Percentiles rank a stretch among this genome's conserved stretches.
Evolutionary conservation across 2,113 vertebrate species (phyloP).

Genomic region (Pollachius pollachius): DNA sequence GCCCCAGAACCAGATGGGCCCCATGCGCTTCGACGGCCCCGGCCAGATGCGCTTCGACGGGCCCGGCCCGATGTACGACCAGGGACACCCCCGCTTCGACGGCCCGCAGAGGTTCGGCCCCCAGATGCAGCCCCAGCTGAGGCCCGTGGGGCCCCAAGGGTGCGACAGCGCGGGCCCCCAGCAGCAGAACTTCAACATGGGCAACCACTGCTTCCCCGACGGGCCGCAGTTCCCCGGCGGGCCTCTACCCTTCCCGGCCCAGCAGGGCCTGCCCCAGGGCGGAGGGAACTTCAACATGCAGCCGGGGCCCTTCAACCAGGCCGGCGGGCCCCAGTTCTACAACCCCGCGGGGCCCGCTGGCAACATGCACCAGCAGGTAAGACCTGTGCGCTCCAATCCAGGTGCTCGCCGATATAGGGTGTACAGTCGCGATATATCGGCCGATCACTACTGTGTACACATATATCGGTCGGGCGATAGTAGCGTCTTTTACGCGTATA

Average conservation of each 20-base stretch:
- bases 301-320: conserved; percentile 63
- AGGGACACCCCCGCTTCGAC: conserved; percentile 75
- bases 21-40: conserved; percentile 73
- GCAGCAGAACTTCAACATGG: conserved; percentile 73
- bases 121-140: conserved; percentile 66
- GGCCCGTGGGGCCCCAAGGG: conserved; percentile 61
- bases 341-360: conserved; percentile 76
- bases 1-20: conserved; percentile 61
- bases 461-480: no score
- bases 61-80: conserved; percentile 75
- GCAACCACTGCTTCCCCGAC: conserved; percentile 78
- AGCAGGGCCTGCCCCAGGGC: conserved; percentile 67
- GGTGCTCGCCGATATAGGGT: no score
- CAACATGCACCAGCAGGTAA: conserved; percentile 81
- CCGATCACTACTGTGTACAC: no score
- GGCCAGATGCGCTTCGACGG: conserved; percentile 77
- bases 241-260: conserved; percentile 78
- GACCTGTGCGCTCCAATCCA: conserved; percentile 23
- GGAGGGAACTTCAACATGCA: conserved; percentile 80
- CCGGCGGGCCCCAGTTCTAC: conserved; percentile 69
- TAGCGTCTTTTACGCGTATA: no score
- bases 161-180: conserved; percentile 77
- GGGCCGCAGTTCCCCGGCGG: conserved; percentile 72
- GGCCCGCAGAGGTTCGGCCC: conserved; percentile 68
- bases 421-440: no score